Base-by-base conservation (phyloP, 2,113 vertebrate genomes). In the Xenopus borealis region DNA sequence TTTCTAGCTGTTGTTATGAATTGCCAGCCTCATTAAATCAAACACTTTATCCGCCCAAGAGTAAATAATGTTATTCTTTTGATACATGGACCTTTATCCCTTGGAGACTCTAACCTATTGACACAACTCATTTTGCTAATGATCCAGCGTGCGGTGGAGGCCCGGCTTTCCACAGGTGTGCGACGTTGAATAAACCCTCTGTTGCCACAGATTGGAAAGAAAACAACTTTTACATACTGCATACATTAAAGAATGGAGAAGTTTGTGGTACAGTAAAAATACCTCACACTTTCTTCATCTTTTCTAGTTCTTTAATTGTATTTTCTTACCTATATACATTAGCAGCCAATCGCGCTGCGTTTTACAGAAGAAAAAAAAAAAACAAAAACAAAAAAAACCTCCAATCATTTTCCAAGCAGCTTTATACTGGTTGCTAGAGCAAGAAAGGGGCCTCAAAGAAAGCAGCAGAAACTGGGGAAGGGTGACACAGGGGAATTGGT, bases 1-100 rank as follows among this genome's bases (percentile, higher is more conserved):
- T 75, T 44, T 69, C 11, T 74, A 58, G 53, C 63, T 68, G 64
- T 55, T 63, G 62, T 55, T 69, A 53, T 55, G 66, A 70, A 69
- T 77, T 58, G 44, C 74, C 27, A 77, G 74, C 66, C 59, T 77
- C 74, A 63, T 77, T 77, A 77, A 77, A 69, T 77, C 66, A 70
- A 70, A 50, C 66, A 77, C 74, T 77, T 77, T 77, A 77, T 77
- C 74, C 69, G 55, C 66, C 67, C 62, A 66, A 55, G 73, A 62
- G 69, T 76, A 76, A 77, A 77, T 77, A 77, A 77, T 69, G 66
- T 77, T 77, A 70, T 77, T 77, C 74, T 77, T 77, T 77, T 77
- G 74, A 77, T 77, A 77, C 70, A 77, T 77, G 53, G 67, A 40
- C 46, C 30, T 69, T 61, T 69, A 62, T 59, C 47, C 74, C 74